Conservation (phyloP, 1,140 invertebrate genomes). For the Hyles euphorbiae region DNA sequence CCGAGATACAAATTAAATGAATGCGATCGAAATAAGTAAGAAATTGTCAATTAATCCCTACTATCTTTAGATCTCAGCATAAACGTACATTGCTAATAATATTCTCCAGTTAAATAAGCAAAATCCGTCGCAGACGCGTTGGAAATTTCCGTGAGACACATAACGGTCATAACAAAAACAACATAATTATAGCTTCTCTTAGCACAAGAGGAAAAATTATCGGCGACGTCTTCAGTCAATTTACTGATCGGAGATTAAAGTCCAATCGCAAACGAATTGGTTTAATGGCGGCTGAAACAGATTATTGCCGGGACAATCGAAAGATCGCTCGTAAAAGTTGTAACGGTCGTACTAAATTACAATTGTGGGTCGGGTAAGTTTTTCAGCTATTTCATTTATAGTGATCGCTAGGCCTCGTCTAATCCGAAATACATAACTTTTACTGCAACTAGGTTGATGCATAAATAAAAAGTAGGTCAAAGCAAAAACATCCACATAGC, state of each 20-base stretch:
- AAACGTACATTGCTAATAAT: too few relatives aligned
- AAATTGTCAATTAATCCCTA: too few relatives aligned
- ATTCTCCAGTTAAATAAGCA: too few relatives aligned
- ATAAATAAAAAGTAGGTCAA: not conserved
- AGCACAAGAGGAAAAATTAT: conserved; percentile 19
- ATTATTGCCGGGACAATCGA: conserved; percentile 27
- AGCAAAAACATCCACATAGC: too few relatives aligned
- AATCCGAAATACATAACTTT: conserved; percentile 19
- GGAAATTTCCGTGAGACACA: too few relatives aligned
- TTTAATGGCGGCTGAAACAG: conserved; percentile 32
- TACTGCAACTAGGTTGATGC: not conserved
- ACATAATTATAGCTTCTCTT: conserved; percentile 14
- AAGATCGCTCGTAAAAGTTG: conserved; percentile 42
- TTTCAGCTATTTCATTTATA: conserved; percentile 37
- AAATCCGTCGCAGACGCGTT: too few relatives aligned
- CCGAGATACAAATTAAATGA: too few relatives aligned
- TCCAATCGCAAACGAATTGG: conserved; percentile 20
- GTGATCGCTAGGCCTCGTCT: conserved; percentile 10
- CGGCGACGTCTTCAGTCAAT: conserved; percentile 23
- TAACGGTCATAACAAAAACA: too few relatives aligned
- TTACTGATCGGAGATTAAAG: conserved; percentile 22
- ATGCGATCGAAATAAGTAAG: too few relatives aligned
- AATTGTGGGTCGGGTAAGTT: conserved; percentile 29
- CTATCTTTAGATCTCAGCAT: too few relatives aligned
- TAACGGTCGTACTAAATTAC: conserved; percentile 42